phyloP scores from a whole-genome alignment of 1,140 invertebrate genomes.

The Drosophila serrata region DNA sequence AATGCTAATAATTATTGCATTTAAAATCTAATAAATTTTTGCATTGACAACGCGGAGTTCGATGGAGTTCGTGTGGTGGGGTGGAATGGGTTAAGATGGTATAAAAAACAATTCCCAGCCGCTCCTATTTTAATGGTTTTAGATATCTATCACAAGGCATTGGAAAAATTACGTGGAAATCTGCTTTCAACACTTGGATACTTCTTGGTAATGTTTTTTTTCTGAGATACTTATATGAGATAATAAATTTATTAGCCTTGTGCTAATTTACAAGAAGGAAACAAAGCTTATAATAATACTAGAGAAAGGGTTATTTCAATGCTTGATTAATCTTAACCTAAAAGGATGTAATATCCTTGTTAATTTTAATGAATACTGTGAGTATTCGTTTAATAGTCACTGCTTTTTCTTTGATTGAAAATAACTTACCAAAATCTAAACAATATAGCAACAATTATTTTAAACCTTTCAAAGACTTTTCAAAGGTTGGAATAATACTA shows the following conservation, averaged over 20 bases:
- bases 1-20: slow-evolving; percentile 84
- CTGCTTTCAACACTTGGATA: background rate
- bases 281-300: too few relatives aligned
- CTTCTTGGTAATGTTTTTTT: background rate
- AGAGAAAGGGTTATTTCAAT: background rate
- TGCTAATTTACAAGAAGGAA: too few relatives aligned
- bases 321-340: background rate
- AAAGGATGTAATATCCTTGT: background rate
- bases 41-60: slow-evolving; percentile 78
- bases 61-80: too few relatives aligned
- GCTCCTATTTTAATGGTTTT: slow-evolving; percentile 74
- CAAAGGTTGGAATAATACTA: background rate
- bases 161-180: background rate
- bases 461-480: too few relatives aligned
- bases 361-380: background rate
- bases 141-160: slow-evolving; percentile 43
- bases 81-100: background rate
- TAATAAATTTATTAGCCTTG: background rate
- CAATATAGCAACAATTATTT: background rate
- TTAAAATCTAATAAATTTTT: slow-evolving; percentile 84
- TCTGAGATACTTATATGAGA: background rate
- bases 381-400: too few relatives aligned
- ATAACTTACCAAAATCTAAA: background rate
- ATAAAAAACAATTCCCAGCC: slow-evolving; percentile 30
- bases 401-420: background rate